Evolutionary conservation across 2,888 invertebrate genomes (phyloP).

Genomic region (Bimastos eiseni): DNA sequence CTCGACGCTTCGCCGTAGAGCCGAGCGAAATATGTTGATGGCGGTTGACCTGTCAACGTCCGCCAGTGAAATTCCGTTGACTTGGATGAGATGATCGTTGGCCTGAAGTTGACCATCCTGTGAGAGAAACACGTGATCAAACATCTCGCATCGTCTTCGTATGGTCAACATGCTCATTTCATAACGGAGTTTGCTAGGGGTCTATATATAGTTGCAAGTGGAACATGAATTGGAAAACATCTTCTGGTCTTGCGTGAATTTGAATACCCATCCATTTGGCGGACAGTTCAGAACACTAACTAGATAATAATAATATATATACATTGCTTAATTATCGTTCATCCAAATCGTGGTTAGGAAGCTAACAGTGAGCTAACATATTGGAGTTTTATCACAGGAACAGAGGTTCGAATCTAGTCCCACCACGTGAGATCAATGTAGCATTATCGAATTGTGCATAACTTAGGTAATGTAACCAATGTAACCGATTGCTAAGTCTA

Average conservation of each 20-base stretch:
- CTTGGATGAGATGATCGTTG: conserved; percentile 87
- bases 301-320: too few species aligned
- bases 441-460: too few species aligned
- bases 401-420: too few species aligned
- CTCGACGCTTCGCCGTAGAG: not conserved
- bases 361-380: too few species aligned
- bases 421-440: too few species aligned
- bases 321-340: too few species aligned
- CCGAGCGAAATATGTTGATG: not conserved
- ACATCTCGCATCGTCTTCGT: not conserved
- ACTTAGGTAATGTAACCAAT: too few species aligned
- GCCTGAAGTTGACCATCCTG: conserved; percentile 77
- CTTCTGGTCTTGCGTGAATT: not conserved
- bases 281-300: not conserved
- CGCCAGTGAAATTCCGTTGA: conserved; percentile 85
- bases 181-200: not conserved
- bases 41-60: conserved; percentile 66
- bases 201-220: not conserved
- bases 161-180: not conserved
- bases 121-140: not conserved
- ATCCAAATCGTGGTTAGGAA: too few species aligned
- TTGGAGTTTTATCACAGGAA: too few species aligned
- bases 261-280: not conserved
- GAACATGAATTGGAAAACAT: not conserved
- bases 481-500: too few species aligned